phyloP scores from a whole-genome alignment of 2,888 invertebrate genomes.

The Eumacrocentrus americanus region DNA sequence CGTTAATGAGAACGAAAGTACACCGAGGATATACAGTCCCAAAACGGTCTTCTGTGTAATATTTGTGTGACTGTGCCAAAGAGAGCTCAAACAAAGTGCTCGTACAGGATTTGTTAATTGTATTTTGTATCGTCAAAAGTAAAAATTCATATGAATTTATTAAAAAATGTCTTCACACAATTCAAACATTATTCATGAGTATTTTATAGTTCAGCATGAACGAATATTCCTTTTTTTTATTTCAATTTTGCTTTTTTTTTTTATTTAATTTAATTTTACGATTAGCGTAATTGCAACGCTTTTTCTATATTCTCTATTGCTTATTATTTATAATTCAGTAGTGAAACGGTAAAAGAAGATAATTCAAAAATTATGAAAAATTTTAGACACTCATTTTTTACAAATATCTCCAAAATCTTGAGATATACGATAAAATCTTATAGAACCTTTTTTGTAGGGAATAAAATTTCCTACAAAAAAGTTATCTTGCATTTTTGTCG shows the following conservation, averaged over 20 bases:
- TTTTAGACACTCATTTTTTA: no score
- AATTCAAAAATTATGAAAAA: no score
- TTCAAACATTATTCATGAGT: background rate
- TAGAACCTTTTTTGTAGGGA: no score
- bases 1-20: slow-evolving; percentile 22
- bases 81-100: background rate
- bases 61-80: slow-evolving; percentile 19
- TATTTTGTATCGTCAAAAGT: slow-evolving; percentile 10
- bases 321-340: no score
- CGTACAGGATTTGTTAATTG: background rate
- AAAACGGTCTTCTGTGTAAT: background rate
- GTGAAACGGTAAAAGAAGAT: no score
- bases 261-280: no score
- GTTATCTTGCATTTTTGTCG: no score
- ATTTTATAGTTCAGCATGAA: slow-evolving; percentile 5
- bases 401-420: no score
- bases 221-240: background rate
- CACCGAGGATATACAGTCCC: slow-evolving; percentile 3
- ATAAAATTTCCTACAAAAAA: no score
- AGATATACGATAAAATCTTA: no score
- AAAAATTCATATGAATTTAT: slow-evolving; percentile 22
- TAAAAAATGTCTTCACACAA: slow-evolving; percentile 11
- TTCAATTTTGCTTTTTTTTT: no score
- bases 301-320: background rate
- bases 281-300: no score